Base-by-base conservation (phyloP, 2,888 invertebrate genomes). In the Hyppa rectilinea region DNA sequence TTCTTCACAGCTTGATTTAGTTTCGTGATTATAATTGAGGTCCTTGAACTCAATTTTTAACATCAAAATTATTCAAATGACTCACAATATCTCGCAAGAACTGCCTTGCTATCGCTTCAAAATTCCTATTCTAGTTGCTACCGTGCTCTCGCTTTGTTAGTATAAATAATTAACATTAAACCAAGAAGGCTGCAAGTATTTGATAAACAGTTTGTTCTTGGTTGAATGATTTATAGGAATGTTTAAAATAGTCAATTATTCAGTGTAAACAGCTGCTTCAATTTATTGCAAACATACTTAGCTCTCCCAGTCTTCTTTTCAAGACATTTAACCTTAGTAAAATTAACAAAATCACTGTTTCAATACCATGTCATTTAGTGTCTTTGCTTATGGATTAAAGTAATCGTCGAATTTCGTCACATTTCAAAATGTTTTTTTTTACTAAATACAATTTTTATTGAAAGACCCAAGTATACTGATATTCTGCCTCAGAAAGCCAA, bases 41-140 rank as follows among this genome's bases (percentile, higher is more conserved):
- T 81, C 82, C 81, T 85, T 84, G 82, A 83, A 84, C 87, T 78
- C 64, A 67, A 81, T 85, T 78, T 81, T 76, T 58, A 71, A 68
- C 68, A 70, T 64, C 63, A 69, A 85, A 75, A 81, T 69, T 81
- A 69, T 80, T 71, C 45, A 68, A 87, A 83, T 90, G 89, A 90
- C 71, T 91, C 90, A 91, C 75, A 56, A 69, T 82, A 86, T 82
- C 83, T 80, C 61, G 55, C 75, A 83, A 76, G 78, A 83, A 82
- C 73, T 81, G 66, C 64, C 71, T 75, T 80, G 69, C 74, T 85
- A 85, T 84, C 75, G 74, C 79, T 40, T 52, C 7, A n/a, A 56
- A 59, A 47, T 66, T 61, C 58, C 66, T 60, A 64, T 71, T 60
- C 66, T 61, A 36, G 43, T 40, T 60, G 7, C 10, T 65, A 49